These are phyloP conservation scores for Zingel zingel DNA, from an alignment of 2,113 vertebrate species.

Conservation along the genomic window DNA sequence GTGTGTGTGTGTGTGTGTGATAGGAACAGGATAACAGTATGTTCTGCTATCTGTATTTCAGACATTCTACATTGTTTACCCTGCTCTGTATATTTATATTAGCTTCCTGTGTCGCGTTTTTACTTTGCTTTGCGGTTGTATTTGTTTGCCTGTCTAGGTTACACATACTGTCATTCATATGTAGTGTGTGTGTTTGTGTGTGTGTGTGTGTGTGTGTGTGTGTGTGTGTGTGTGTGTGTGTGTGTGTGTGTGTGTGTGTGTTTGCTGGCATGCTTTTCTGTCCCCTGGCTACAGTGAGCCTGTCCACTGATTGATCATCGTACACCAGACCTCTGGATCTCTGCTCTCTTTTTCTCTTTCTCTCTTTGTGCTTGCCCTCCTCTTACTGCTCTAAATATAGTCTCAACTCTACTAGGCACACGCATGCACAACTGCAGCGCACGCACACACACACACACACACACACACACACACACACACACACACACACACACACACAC, in stretches of 20 bases:
- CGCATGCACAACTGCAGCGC: conserved; percentile 26
- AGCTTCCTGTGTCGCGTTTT: conserved; percentile 29
- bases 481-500: conserved; percentile 30
- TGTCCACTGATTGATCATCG: conserved; percentile 82
- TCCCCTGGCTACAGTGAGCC: conserved; percentile 71
- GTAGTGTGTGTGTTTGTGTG: conserved; percentile 8
- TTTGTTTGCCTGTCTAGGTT: conserved; percentile 39
- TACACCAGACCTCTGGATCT: conserved; percentile 79
- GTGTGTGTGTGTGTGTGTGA: conserved; percentile 18
- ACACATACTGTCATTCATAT: conserved; percentile 15
- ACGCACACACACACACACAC: too few relatives aligned
- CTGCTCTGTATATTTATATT: conserved; percentile 22
- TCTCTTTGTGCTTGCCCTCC: conserved; percentile 60
- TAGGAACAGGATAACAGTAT: conserved; percentile 20
- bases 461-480: conserved; percentile 30
- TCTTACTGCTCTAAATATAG: conserved; percentile 82
- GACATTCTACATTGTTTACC: conserved; percentile 33
- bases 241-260: conserved; percentile 30
- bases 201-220: conserved; percentile 8
- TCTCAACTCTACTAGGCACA: conserved; percentile 43
- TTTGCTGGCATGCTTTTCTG: conserved; percentile 54
- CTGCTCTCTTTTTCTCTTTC: conserved; percentile 64
- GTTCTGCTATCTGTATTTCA: conserved; percentile 29
- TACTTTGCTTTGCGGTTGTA: conserved; percentile 36
- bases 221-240: conserved; percentile 11